A percentile compares a stretch with the other conserved stretches of the same genome.
phyloP scores from a whole-genome alignment of 2,888 invertebrate genomes.

The Zaprionus obscuricornis region DNA sequence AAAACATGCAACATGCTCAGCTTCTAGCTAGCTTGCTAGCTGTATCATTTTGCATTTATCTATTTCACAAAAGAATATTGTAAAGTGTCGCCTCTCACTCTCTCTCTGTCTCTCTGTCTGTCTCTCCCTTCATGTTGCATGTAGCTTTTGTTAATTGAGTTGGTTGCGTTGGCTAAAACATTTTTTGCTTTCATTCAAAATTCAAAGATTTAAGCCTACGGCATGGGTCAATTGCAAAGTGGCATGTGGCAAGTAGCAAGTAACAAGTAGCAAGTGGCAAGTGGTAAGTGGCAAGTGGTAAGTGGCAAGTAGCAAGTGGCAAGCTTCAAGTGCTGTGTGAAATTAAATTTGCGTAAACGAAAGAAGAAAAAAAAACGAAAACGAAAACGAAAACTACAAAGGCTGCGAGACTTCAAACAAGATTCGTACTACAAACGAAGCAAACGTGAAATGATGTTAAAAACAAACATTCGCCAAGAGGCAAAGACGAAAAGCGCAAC shows the following conservation, averaged over 20 bases:
- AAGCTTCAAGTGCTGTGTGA: slow-evolving; percentile 17
- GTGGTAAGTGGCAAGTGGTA: slow-evolving; percentile 33
- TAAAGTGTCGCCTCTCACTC: not conserved
- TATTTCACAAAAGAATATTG: not conserved
- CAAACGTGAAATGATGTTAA: slow-evolving; percentile 58
- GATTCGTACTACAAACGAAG: slow-evolving; percentile 34
- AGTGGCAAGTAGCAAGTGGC: slow-evolving; percentile 11
- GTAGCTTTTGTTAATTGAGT: slow-evolving; percentile 46
- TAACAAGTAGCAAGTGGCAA: slow-evolving; percentile 2
- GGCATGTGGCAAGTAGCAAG: slow-evolving; percentile 40
- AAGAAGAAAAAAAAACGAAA: not conserved
- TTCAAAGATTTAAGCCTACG: slow-evolving; percentile 9
- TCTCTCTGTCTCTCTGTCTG: not conserved
- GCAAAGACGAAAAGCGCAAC: slow-evolving; percentile 44
- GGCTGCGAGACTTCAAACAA: slow-evolving; percentile 62
- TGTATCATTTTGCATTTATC: slow-evolving; percentile 37
- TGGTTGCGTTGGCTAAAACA: slow-evolving; percentile 21
- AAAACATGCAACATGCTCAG: too few species aligned
- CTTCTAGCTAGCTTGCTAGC: slow-evolving; percentile 7
- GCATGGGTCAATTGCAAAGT: slow-evolving; percentile 4
- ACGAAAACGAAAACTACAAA: slow-evolving; percentile 51
- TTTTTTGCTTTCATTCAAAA: slow-evolving; percentile 21
- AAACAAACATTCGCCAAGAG: slow-evolving; percentile 67
- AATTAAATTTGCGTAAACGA: slow-evolving; percentile 50
- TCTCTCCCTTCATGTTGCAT: too few species aligned